phyloP scores from a whole-genome alignment of 2,888 invertebrate genomes.

The Caenorhabditis imperialis region DNA sequence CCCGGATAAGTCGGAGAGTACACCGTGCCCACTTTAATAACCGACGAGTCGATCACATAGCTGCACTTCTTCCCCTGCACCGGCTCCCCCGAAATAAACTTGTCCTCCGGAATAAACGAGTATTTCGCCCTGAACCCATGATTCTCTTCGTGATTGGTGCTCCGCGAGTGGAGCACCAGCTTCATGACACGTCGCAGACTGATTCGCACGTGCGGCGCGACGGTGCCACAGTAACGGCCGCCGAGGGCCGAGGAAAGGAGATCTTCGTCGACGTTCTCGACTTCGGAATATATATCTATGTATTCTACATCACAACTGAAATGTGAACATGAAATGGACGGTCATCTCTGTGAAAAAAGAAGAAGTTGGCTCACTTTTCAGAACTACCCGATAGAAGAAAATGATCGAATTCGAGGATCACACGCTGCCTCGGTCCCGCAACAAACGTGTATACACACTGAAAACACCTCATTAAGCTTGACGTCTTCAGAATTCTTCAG shows the following conservation, averaged over 20 bases:
- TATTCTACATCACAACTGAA: constrained; percentile 80
- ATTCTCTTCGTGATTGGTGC: constrained; percentile 74
- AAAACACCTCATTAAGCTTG: constrained; percentile 54
- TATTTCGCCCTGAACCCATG: constrained; percentile 78
- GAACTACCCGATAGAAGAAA: constrained; percentile 80
- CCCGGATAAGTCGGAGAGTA: constrained; percentile 98
- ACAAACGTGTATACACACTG: constrained; percentile 80
- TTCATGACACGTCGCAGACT: constrained; percentile 79
- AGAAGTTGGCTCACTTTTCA: constrained; percentile 77
- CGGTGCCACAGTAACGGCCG: constrained; percentile 80
- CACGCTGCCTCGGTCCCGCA: constrained; percentile 79
- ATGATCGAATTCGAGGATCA: constrained; percentile 79
- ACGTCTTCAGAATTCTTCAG: not conserved
- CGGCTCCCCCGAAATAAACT: constrained; percentile 70
- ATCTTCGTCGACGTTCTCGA: constrained; percentile 76
- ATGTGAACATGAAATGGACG: too few species aligned
- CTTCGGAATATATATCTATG: constrained; percentile 80
- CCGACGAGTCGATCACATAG: constrained; percentile 69
- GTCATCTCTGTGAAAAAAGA: not conserved
- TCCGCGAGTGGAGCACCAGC: constrained; percentile 79
- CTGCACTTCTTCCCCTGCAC: constrained; percentile 65
- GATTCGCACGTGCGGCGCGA: constrained; percentile 79
- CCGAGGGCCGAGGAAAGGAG: constrained; percentile 78
- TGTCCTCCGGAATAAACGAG: constrained; percentile 78
- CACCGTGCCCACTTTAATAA: constrained; percentile 85